Evolutionary conservation across 2,113 vertebrate genomes (phyloP).

Genomic region (Callipepla californica): DNA sequence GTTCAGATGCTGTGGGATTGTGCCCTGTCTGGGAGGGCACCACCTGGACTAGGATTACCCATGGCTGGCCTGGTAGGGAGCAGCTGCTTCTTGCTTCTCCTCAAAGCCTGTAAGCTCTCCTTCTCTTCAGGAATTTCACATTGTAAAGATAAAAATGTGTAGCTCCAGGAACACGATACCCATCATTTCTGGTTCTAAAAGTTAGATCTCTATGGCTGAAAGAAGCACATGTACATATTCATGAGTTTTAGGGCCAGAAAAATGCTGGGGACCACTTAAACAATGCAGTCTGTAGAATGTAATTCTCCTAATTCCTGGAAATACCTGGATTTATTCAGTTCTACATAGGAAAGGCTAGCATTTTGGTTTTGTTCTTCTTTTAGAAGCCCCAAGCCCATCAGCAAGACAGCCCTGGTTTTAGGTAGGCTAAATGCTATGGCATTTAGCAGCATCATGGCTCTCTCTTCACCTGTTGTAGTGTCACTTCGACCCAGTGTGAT

Average conservation of each 20-base stretch:
- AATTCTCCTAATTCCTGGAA: slow-evolving; percentile 8
- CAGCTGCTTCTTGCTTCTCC: not conserved
- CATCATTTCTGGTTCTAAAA: not conserved
- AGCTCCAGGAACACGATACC: not conserved
- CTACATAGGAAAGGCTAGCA: not conserved
- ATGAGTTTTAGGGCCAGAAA: fast-evolving
- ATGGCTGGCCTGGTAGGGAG: not conserved
- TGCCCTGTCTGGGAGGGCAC: not conserved
- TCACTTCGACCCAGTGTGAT: not conserved
- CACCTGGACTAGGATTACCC: not conserved
- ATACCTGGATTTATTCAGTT: not conserved
- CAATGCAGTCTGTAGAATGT: not conserved
- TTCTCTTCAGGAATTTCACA: not conserved
- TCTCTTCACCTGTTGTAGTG: not conserved
- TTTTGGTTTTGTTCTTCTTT: not conserved
- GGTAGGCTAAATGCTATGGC: not conserved
- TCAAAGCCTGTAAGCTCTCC: not conserved
- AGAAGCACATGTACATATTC: not conserved
- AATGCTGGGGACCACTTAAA: not conserved
- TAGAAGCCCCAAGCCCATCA: not conserved
- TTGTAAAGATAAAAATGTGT: not conserved
- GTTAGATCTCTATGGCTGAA: not conserved
- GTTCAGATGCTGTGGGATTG: not conserved
- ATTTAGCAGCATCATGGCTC: not conserved
- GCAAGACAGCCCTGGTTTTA: not conserved